Percentiles rank a stretch among this genome's conserved stretches.
Conservation (phyloP, 2,113 vertebrate species). For the Stictonetta naevosa region DNA sequence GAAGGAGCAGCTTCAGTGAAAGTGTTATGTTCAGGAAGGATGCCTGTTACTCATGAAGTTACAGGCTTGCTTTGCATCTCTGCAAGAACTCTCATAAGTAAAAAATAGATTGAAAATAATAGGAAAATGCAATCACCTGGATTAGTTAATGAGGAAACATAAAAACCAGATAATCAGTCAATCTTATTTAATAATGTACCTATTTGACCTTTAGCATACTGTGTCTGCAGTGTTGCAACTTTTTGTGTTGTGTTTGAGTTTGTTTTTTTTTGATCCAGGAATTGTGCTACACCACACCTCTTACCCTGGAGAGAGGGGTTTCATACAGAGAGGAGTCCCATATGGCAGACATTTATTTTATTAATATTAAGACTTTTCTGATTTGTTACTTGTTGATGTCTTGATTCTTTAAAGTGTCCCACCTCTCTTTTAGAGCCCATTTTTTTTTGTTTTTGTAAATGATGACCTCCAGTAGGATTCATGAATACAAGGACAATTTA, state of each 20-base stretch:
- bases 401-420: not conserved
- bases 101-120: not conserved
- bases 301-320: not conserved
- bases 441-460: not conserved
- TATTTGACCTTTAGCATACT: not conserved
- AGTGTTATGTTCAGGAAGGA: not conserved
- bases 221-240: not conserved
- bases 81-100: not conserved
- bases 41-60: not conserved
- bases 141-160: not conserved
- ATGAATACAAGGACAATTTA: not conserved
- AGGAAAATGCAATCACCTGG: not conserved
- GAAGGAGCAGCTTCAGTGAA: not conserved
- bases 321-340: not conserved
- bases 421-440: not conserved
- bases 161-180: not conserved
- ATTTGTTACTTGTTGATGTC: not conserved
- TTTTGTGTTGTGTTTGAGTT: rapidly evolving
- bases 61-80: not conserved
- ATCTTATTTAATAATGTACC: not conserved
- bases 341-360: not conserved
- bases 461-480: not conserved
- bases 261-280: not conserved
- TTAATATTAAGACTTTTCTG: not conserved
- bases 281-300: not conserved